Evolutionary conservation across 2,888 invertebrate genomes (phyloP).

Genomic region (Ectobius pallidus): DNA sequence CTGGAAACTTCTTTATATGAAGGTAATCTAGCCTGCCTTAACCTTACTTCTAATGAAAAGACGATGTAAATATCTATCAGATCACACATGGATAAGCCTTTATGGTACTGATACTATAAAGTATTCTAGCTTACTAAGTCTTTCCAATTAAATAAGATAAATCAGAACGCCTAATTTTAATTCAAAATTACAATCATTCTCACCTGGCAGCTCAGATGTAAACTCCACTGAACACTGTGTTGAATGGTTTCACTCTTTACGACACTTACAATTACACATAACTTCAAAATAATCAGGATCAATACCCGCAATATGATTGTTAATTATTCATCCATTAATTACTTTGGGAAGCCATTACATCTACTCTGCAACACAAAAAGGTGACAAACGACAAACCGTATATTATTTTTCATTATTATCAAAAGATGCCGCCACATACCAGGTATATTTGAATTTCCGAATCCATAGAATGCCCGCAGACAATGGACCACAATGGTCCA

Average conservation of each 20-base stretch:
- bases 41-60: not conserved
- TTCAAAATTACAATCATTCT: slow-evolving; percentile 20
- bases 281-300: slow-evolving; percentile 29
- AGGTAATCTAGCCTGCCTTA: too few species aligned
- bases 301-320: slow-evolving; percentile 31
- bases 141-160: slow-evolving; percentile 1
- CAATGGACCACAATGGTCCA: not conserved
- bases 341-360: slow-evolving; percentile 36
- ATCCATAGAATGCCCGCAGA: slow-evolving; percentile 5
- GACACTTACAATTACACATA: slow-evolving; percentile 24
- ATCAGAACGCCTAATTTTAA: slow-evolving; percentile 24
- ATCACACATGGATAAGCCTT: not conserved
- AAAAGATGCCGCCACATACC: slow-evolving; percentile 32
- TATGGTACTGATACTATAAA: not conserved
- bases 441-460: slow-evolving; percentile 21
- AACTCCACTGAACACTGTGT: not conserved
- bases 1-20: too few species aligned
- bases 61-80: not conserved
- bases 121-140: not conserved
- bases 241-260: slow-evolving; percentile 2
- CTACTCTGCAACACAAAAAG: slow-evolving; percentile 32
- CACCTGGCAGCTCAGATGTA: not conserved
- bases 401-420: slow-evolving; percentile 28
- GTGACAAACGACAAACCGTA: slow-evolving; percentile 30
- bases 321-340: slow-evolving; percentile 35